Percentiles rank a stretch among this genome's conserved stretches.
phyloP scores from a whole-genome alignment of 1,140 invertebrate genomes.

The Galleria mellonella region DNA sequence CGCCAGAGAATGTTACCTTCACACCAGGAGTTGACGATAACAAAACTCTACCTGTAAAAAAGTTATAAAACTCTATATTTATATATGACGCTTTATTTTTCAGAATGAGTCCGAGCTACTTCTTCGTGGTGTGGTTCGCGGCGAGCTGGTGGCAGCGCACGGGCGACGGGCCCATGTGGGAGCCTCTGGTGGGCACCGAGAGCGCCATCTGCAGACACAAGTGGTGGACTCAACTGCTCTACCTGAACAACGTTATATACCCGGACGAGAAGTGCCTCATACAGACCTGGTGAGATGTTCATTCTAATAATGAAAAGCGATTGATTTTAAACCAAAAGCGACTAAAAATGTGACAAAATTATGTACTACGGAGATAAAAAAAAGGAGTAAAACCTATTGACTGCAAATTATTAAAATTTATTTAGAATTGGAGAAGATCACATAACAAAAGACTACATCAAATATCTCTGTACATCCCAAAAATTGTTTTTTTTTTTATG shows the following conservation, averaged over 20 bases:
- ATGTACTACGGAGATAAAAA: neutral
- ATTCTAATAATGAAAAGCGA: too few species aligned
- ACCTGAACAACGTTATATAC: constrained; percentile 76
- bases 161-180: constrained; percentile 50
- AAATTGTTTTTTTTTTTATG: too few species aligned
- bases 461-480: too few species aligned
- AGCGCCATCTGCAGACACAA: constrained; percentile 73
- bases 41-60: too few species aligned
- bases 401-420: neutral
- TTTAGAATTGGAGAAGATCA: too few species aligned
- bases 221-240: constrained; percentile 82
- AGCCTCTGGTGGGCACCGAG: constrained; percentile 46
- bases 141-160: constrained; percentile 45
- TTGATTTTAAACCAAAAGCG: too few species aligned
- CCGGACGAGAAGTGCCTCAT: constrained; percentile 53
- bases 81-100: neutral
- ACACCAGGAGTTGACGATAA: too few species aligned
- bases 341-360: neutral
- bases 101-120: constrained; percentile 62
- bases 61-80: too few species aligned
- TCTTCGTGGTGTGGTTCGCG: constrained; percentile 55
- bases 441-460: too few species aligned
- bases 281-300: constrained; percentile 52
- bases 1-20: too few species aligned
- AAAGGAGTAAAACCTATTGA: neutral